phyloP scores from a whole-genome alignment of 1,140 invertebrate genomes.

The Zaprionus ghesquierei region DNA sequence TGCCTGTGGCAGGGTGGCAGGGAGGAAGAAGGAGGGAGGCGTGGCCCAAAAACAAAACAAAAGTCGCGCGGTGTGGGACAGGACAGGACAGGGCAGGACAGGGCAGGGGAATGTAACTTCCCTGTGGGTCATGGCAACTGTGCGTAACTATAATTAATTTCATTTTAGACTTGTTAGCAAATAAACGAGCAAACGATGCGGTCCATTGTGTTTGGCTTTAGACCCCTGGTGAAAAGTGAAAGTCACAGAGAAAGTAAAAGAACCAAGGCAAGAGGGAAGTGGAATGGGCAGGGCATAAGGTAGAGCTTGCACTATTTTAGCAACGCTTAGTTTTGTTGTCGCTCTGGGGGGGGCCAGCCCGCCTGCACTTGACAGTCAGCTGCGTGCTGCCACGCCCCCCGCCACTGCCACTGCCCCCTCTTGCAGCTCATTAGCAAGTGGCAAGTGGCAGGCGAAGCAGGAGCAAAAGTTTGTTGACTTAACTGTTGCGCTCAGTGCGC shows the following conservation, averaged over 20 bases:
- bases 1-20: background rate
- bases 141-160: constrained; percentile 80
- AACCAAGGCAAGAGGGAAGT: background rate
- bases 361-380: constrained; percentile 6
- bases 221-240: constrained; percentile 5
- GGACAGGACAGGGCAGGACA: too few relatives aligned
- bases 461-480: constrained; percentile 5
- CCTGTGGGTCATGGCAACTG: constrained; percentile 55
- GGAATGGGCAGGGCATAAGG: background rate
- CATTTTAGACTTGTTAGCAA: constrained; percentile 80
- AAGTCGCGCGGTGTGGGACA: background rate
- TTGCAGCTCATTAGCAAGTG: constrained; percentile 12
- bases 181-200: constrained; percentile 79
- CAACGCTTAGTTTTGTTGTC: constrained; percentile 7
- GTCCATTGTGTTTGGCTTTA: constrained; percentile 53
- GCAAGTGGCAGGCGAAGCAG: background rate
- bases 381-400: background rate
- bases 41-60: background rate
- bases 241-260: constrained; percentile 6
- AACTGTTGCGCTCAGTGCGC: background rate
- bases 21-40: background rate
- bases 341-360: background rate
- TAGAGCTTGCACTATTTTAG: constrained; percentile 7
- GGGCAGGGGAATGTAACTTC: background rate
- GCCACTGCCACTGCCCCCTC: background rate